Percentiles rank a stretch among this genome's conserved stretches.
These are phyloP conservation scores for Nyctereutes procyonoides DNA, from an alignment of 2,113 vertebrate genomes.

Conservation along the genomic window DNA sequence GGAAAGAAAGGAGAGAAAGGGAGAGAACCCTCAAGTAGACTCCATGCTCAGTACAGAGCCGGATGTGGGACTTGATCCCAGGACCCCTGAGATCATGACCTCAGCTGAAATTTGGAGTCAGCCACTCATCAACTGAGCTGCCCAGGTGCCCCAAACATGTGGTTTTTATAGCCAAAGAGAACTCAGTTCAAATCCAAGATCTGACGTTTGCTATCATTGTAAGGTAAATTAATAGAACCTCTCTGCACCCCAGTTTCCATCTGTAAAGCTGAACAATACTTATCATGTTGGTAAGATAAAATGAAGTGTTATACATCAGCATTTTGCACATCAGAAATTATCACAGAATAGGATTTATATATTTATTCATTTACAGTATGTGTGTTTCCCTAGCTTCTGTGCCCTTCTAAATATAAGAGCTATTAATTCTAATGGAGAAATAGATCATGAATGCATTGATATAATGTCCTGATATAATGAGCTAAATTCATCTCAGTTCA, in stretches of 20 bases:
- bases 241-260: constrained; percentile 4
- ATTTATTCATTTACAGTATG: neutral
- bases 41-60: no score
- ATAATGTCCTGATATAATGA: neutral
- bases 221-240: neutral
- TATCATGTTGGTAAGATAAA: neutral
- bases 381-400: neutral
- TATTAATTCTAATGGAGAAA: neutral
- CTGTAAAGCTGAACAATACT: neutral
- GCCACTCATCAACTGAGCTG: no score
- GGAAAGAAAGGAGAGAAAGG: no score
- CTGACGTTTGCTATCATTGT: neutral
- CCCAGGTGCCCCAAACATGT: no score
- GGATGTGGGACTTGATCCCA: no score
- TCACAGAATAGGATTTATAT: neutral
- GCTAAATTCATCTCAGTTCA: neutral
- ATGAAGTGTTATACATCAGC: neutral
- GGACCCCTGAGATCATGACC: no score
- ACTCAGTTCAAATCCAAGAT: neutral
- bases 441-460: neutral
- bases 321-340: neutral
- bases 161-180: neutral
- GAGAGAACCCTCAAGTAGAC: no score
- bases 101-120: no score
- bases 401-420: neutral